These are phyloP conservation scores for Volucella inanis DNA, from an alignment of 2,888 invertebrate genomes.

Conservation along the genomic window DNA sequence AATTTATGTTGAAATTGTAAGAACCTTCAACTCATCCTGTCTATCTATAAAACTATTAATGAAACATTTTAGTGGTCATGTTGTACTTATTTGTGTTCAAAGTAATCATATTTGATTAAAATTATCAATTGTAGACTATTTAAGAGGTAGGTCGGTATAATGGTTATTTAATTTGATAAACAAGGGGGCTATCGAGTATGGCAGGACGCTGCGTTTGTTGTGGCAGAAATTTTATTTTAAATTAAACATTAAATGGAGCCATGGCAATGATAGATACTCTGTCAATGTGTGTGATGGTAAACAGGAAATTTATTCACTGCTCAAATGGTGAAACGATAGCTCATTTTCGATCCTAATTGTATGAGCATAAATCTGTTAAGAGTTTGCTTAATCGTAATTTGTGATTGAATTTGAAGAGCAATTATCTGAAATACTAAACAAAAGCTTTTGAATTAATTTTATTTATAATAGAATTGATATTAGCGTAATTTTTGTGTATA, in stretches of 20 bases:
- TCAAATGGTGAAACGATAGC: conserved; percentile 30
- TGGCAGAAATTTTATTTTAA: conserved; percentile 2
- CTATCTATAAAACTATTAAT: conserved; percentile 22
- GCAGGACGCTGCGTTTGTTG: neutral
- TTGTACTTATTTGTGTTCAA: conserved; percentile 23
- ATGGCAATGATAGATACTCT: neutral
- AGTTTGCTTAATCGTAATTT: conserved; percentile 41
- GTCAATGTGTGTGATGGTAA: conserved; percentile 7
- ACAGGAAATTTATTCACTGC: conserved; percentile 47
- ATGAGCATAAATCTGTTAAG: conserved; percentile 46
- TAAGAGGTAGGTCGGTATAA: neutral
- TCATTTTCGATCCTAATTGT: conserved; percentile 44
- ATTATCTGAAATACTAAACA: conserved; percentile 10
- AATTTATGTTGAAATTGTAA: neutral
- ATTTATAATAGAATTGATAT: neutral
- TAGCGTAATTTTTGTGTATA: neutral
- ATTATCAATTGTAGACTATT: conserved; percentile 40
- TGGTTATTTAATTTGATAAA: conserved; percentile 26
- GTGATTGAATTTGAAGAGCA: conserved; percentile 44
- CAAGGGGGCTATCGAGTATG: neutral
- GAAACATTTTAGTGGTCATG: conserved; percentile 29
- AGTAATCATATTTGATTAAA: conserved; percentile 43
- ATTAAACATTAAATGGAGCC: conserved; percentile 3
- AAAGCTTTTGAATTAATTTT: neutral
- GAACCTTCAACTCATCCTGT: conserved; percentile 4